A percentile compares a stretch with the other conserved stretches of the same genome.
Evolutionary conservation across 1,140 invertebrate genomes (phyloP).

Genomic region (Leguminivora glycinivorella): DNA sequence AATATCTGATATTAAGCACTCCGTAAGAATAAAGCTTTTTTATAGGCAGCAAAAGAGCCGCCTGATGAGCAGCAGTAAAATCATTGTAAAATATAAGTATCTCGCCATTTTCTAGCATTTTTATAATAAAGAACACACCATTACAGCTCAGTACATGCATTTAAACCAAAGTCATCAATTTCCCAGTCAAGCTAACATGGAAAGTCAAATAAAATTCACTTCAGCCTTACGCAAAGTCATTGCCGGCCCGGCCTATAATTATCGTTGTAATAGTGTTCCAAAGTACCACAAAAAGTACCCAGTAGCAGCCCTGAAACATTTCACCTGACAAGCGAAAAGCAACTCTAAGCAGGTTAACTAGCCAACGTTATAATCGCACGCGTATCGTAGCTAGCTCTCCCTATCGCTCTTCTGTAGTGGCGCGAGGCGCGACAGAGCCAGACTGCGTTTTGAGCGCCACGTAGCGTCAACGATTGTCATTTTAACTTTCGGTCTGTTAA

Average conservation of each 20-base stretch:
- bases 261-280: conserved; percentile 32
- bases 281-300: conserved; percentile 8
- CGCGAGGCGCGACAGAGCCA: too few relatives aligned
- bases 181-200: conserved; percentile 19
- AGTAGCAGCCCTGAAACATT: conserved; percentile 10
- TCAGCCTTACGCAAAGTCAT: conserved; percentile 32
- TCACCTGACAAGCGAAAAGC: background rate
- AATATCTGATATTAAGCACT: too few relatives aligned
- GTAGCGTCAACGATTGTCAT: too few relatives aligned
- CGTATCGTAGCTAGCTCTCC: too few relatives aligned
- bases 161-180: conserved; percentile 22
- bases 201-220: conserved; percentile 36
- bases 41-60: too few relatives aligned
- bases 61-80: too few relatives aligned
- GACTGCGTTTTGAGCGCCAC: too few relatives aligned
- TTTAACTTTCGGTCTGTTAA: too few relatives aligned
- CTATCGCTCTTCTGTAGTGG: too few relatives aligned
- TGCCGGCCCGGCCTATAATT: conserved; percentile 33
- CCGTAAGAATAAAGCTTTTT: too few relatives aligned
- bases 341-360: background rate
- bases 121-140: background rate
- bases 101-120: background rate
- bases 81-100: background rate
- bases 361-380: too few relatives aligned
- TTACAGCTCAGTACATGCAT: background rate